Base-by-base conservation (phyloP, 30 jellyfish, hydroid and myxozoan species). In the Rhopilema esculentum region DNA sequence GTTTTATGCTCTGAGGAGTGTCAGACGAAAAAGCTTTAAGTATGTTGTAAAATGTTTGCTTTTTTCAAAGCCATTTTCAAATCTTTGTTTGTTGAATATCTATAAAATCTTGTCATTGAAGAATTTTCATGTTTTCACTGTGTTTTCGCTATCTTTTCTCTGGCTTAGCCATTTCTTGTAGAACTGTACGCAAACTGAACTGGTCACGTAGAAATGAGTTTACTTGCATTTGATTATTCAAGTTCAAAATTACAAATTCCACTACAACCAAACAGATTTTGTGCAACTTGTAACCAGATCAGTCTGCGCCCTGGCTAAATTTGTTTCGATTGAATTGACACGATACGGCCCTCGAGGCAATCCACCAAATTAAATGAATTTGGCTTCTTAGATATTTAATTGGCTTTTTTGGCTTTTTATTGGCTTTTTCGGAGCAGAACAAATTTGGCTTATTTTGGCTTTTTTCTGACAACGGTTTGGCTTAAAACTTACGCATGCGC, bases 391-490 rank as follows among this genome's bases (percentile, higher is more conserved):
- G 30, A 63, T 24, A 63, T 63, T 63, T 63, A 19, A 9, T 72
- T 72, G 24, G 68, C 87, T 51, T 33, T 76, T 76, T 68, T 40
- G 85, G 75, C 83, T 66, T 82, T n/a, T 82, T 49, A 24, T 66
- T 82, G 67, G 86, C 76, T 40, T 61, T 57, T 79, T 79, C 66
- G 64, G 53, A 19, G 27, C 88, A 28, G 27, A 28, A 49, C 27
- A 24, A 17, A 27, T 77, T 19, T 77, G 88, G 88, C 88, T 48
- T 77, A 15, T 72, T 80, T 80, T 62, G 90, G 86, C 85, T 80
- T 80, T 80, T 57, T 80, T 80, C 67, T 29, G 27, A 63, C 69
- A 63, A 22, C 69, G 22, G 72, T 80, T 80, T 80, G 90, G 90
- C 90, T 80, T 67, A 22, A 49, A 65, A 71, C 91, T 25, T 82